Conservation (phyloP, 2,888 invertebrate genomes). For the Gerosis bhagava region DNA sequence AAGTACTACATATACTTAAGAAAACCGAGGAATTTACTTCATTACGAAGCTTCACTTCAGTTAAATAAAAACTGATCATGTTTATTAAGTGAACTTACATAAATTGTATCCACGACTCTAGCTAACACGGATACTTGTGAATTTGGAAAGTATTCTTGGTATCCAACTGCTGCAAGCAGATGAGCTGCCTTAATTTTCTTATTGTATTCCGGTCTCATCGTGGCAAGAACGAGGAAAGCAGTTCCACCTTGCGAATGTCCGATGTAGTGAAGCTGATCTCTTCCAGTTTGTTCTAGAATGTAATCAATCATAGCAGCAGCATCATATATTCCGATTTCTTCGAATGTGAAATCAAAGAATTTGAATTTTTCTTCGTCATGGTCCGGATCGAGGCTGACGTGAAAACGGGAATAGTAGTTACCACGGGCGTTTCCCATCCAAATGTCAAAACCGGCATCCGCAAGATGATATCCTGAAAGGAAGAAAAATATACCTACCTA, state of each 20-base stretch:
- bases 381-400: slow-evolving; percentile 61
- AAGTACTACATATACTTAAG: no score
- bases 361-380: slow-evolving; percentile 38
- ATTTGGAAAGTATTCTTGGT: slow-evolving; percentile 51
- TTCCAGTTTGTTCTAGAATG: slow-evolving; percentile 46
- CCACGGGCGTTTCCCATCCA: slow-evolving; percentile 94
- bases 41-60: no score
- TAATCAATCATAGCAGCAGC: slow-evolving; percentile 64
- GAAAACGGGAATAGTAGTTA: slow-evolving; percentile 85
- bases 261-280: slow-evolving; percentile 56
- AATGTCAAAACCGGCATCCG: slow-evolving; percentile 86
- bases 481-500: not conserved
- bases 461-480: slow-evolving; percentile 83
- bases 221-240: slow-evolving; percentile 50
- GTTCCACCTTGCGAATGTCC: slow-evolving; percentile 73
- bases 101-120: slow-evolving; percentile 44
- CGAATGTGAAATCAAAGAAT: slow-evolving; percentile 65
- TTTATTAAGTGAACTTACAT: no score
- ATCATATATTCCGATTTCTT: slow-evolving; percentile 61
- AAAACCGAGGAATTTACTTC: no score
- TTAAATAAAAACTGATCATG: no score
- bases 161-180: slow-evolving; percentile 60
- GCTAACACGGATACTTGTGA: slow-evolving; percentile 36
- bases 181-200: slow-evolving; percentile 57
- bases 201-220: slow-evolving; percentile 56